phyloP scores from a whole-genome alignment of 2,888 invertebrate species.

The Tenthredo scrophulariae region DNA sequence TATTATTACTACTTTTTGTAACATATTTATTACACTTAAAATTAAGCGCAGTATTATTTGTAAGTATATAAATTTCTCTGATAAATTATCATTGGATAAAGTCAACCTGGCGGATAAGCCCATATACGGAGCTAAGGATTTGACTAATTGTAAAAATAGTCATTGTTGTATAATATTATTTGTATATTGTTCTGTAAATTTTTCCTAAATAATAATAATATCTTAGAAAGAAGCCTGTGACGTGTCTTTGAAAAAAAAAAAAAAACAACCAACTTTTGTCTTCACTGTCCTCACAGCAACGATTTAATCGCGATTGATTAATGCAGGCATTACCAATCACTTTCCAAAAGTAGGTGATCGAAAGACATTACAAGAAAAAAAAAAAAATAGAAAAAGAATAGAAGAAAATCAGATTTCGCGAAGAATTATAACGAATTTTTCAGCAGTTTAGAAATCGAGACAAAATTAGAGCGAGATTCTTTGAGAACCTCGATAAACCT shows the following conservation, averaged over 20 bases:
- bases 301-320: neutral
- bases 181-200: constrained; percentile 49
- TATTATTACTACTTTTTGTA: constrained; percentile 15
- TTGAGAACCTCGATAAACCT: neutral
- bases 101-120: neutral
- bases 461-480: neutral
- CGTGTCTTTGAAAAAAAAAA: neutral
- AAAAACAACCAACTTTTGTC: neutral
- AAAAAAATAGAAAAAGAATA: neutral
- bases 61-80: neutral
- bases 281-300: neutral
- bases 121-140: neutral
- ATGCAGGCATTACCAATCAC: neutral
- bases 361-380: neutral
- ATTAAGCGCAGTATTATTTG: neutral
- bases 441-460: neutral
- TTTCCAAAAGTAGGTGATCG: neutral
- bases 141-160: neutral
- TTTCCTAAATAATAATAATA: constrained; percentile 13
- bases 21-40: constrained; percentile 34
- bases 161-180: constrained; percentile 27
- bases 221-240: neutral
- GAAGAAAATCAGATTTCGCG: neutral
- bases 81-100: neutral
- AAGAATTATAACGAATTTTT: neutral